Evolutionary conservation across 2,888 invertebrate genomes (phyloP).

Genomic region (Dolichomitus sp.): DNA sequence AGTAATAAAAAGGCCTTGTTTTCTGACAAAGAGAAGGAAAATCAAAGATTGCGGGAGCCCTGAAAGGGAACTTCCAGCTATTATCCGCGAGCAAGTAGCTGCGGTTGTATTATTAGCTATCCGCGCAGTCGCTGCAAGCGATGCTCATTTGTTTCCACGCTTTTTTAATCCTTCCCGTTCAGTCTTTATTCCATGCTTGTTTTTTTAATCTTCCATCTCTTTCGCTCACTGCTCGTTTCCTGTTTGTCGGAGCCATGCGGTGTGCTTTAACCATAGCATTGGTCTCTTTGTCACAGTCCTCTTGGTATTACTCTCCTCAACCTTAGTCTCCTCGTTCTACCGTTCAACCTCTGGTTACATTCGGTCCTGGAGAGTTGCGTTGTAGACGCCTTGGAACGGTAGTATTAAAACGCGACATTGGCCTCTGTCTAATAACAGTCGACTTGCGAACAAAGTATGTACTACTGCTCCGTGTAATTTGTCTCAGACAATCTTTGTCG

Average conservation of each 20-base stretch:
- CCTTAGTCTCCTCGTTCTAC: slow-evolving; percentile 36
- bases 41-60: slow-evolving; percentile 21
- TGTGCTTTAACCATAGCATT: slow-evolving; percentile 44
- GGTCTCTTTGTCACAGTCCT: slow-evolving; percentile 58
- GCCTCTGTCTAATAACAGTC: slow-evolving; percentile 40
- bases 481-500: background rate
- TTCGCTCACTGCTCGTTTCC: slow-evolving; percentile 2
- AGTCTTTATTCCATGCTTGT: slow-evolving; percentile 29
- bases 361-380: slow-evolving; percentile 43
- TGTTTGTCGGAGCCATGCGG: slow-evolving; percentile 49
- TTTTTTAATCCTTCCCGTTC: slow-evolving; percentile 73
- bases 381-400: slow-evolving; percentile 21
- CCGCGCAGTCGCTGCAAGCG: slow-evolving; percentile 72
- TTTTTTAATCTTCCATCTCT: slow-evolving; percentile 23
- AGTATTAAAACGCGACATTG: slow-evolving; percentile 47
- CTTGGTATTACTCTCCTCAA: slow-evolving; percentile 36
- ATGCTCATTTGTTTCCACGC: slow-evolving; percentile 79
- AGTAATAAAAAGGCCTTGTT: background rate
- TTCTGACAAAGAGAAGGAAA: slow-evolving; percentile 11
- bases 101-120: slow-evolving; percentile 45
- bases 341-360: slow-evolving; percentile 45
- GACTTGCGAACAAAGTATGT: slow-evolving; percentile 8
- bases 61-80: slow-evolving; percentile 29
- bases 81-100: slow-evolving; percentile 50
- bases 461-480: slow-evolving; percentile 1